Percentiles rank a stretch among this genome's conserved stretches.
These are phyloP conservation scores for Tetraneura akinire DNA, from an alignment of 1,140 invertebrate genomes.

Conservation along the genomic window DNA sequence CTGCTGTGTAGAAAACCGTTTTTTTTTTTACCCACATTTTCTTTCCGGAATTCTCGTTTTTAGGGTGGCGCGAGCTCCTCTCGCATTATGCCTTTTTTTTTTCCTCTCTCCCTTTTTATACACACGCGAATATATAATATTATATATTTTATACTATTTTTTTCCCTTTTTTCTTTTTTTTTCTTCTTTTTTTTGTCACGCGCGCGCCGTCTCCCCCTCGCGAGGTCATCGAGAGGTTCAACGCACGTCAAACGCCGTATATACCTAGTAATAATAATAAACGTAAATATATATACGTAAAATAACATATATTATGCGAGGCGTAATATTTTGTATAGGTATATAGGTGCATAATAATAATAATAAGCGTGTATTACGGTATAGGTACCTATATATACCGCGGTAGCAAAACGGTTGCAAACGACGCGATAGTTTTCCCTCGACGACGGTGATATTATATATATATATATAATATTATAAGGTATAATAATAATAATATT, in stretches of 20 bases:
- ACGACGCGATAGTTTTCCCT: constrained; percentile 3
- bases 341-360: too few species aligned
- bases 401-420: constrained; percentile 18
- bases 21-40: constrained; percentile 45
- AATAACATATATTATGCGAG: too few species aligned
- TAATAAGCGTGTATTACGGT: too few species aligned
- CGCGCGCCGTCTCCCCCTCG: not conserved
- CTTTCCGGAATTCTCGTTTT: constrained; percentile 26
- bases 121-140: not conserved
- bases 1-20: constrained; percentile 41
- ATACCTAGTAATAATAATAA: not conserved
- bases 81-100: constrained; percentile 32
- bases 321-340: too few species aligned
- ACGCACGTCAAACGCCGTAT: not conserved
- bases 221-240: constrained; percentile 37
- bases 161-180: constrained; percentile 12
- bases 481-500: too few species aligned
- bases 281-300: not conserved
- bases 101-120: constrained; percentile 1
- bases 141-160: constrained; percentile 27
- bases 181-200: constrained; percentile 31
- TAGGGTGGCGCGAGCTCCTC: too few species aligned
- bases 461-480: too few species aligned
- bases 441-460: not conserved
- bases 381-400: not conserved